Evolutionary conservation across 2,888 invertebrate species (phyloP), one percentile per base, ranked within the genome.

Genomic region (Iselma pallidipennis): DNA sequence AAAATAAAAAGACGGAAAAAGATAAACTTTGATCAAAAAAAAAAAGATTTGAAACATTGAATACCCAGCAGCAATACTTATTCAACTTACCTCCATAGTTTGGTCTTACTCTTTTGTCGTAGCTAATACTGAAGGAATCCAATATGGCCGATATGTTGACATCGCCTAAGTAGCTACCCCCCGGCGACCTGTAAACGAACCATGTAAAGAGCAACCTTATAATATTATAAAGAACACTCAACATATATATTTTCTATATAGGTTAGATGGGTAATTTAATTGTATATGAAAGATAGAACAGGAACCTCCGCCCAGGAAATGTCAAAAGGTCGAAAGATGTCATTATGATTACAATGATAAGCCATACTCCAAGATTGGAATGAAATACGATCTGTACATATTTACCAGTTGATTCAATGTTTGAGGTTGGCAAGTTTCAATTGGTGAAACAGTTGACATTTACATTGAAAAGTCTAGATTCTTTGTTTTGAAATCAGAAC

Each of bases 41-140:
- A 9, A 10, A 37, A 37, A 37, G 7, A 16, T 16, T 16, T 7
- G 37, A 16, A n/a, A 28, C 28, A 21, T 29, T 49, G 23, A 19
- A 37, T 33, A 56, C 28, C 48, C 61, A 49, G 25, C 21, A 31
- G 16, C 26, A 29, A 56, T 53, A 14, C 14, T 53, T n/a, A 42
- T 25, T 21, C 25, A 73, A 83, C 91, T 89, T 86, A 96, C 96
- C 96, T 91, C 96, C 96, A 86, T 96, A 97, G 86, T 96, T 96
- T 83, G 97, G 97, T 87, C 97, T 93, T 90, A 98, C 94, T 91
- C 97, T 92, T 91, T 97, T 98, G 88, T 98, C 97, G 85, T 97
- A 97, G 85, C 94, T 96, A 85, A 93, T 91, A 84, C 95, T 95
- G 88, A 95, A 94, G 80, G 94, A 94, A 85, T 95, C 94, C 86